Base-by-base conservation (phyloP, 2,888 invertebrate genomes). In the Apodemia hepburni region DNA sequence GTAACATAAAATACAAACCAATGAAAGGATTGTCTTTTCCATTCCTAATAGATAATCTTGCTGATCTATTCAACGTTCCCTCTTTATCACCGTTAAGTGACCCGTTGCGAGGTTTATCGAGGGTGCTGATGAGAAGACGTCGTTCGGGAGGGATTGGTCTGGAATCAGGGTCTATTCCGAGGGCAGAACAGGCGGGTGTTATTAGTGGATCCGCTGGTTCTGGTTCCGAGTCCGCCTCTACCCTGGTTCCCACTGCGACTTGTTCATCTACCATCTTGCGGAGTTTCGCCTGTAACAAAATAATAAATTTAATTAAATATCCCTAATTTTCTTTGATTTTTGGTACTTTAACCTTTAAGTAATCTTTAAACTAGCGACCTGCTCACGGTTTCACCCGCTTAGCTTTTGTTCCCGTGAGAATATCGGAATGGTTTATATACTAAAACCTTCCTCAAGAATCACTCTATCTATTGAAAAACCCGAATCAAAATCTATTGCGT, bases 241-340 rank as follows among this genome's bases (percentile, higher is more conserved):
- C 93, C 70, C 94, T 92, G 60, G 94, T 87, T 63, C 93, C 92
- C 72, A 94, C 94, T 74, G 94, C 93, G 81, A 95, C 94, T 92
- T 97, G 96, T 93, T 97, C 97, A 91, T 97, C 97, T 81, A 97
- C 96, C 97, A 97, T 97, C 92, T 95, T 96, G 92, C 96, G 94
- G 84, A 96, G 95, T 93, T 95, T 95, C 89, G 94, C 94, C 94
- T 96, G 91, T 18, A 74, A 67, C 42, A 42, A 42, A 42, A 15
- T 0, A 38, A 33, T 29, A 29, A 8, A 33, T 33, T 8, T 33
- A 33, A 33, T n/a, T n/a, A n/a, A n/a, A n/a, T n/a, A n/a, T n/a
- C n/a, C n/a, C n/a, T n/a, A n/a, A n/a, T n/a, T n/a, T n/a, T n/a
- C n/a, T n/a, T n/a, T n/a, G n/a, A n/a, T n/a, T n/a, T n/a, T n/a